Percentiles rank a stretch among this genome's conserved stretches.
Conservation (phyloP, 2,113 vertebrate species). For the Petrocephalus microphthalmus region DNA sequence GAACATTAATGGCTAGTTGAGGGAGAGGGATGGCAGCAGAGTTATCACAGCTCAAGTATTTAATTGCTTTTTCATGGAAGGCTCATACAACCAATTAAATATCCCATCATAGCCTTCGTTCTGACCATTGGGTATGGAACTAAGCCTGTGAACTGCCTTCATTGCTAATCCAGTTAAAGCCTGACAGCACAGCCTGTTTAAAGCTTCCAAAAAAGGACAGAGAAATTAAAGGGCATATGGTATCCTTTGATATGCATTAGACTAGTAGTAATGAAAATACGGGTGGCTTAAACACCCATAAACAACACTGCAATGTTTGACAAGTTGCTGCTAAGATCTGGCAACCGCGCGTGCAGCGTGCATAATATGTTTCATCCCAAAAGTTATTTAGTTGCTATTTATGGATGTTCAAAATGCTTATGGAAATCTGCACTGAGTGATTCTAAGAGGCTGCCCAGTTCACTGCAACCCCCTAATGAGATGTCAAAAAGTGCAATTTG, state of each 20-base stretch:
- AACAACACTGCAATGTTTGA: conserved; percentile 18
- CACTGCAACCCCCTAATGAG: not conserved
- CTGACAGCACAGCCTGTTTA: conserved; percentile 21
- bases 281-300: conserved; percentile 10
- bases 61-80: conserved; percentile 26
- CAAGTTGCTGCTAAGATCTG: not conserved
- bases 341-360: not conserved
- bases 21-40: conserved; percentile 1
- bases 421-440: not conserved
- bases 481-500: conserved; percentile 5
- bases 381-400: conserved; percentile 5
- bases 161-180: conserved; percentile 24
- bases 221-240: conserved; percentile 15
- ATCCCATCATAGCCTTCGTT: conserved; percentile 21
- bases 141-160: conserved; percentile 22
- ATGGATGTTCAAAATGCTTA: conserved; percentile 12
- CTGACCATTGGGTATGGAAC: conserved; percentile 26
- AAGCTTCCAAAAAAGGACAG: conserved; percentile 10
- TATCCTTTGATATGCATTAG: conserved; percentile 19
- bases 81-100: conserved; percentile 28
- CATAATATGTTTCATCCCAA: conserved; percentile 3
- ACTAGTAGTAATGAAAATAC: conserved; percentile 18
- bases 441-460: not conserved
- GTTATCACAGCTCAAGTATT: conserved; percentile 21
- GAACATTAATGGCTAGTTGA: not conserved